phyloP scores from a whole-genome alignment of 2,113 vertebrate genomes.

The Psilopsiagon aymara region DNA sequence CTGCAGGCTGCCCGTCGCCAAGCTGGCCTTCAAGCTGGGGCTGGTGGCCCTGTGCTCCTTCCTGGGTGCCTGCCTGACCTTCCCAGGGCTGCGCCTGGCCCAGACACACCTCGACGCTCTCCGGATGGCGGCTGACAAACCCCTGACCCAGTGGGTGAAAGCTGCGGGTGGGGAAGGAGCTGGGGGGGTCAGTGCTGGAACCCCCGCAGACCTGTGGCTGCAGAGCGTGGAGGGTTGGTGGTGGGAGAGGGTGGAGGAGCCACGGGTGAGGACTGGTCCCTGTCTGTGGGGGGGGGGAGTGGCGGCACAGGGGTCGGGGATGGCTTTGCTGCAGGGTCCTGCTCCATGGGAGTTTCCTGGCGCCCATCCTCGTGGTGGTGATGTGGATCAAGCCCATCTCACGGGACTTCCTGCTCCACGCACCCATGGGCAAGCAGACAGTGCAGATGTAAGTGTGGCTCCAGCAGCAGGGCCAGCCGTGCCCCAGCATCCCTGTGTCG shows the following conservation, averaged over 20 bases:
- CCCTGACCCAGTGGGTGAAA: constrained; percentile 82
- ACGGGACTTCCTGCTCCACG: constrained; percentile 87
- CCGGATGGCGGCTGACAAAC: constrained; percentile 79
- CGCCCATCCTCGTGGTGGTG: constrained; percentile 85
- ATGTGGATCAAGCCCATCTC: constrained; percentile 92
- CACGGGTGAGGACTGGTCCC: background rate
- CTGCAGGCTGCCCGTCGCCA: constrained; percentile 84
- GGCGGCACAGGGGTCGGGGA: background rate
- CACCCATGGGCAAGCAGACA: constrained; percentile 81
- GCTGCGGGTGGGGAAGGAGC: background rate
- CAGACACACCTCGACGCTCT: constrained; percentile 93
- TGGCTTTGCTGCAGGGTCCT: constrained; percentile 73
- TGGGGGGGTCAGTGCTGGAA: background rate
- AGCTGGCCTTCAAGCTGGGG: constrained; percentile 83
- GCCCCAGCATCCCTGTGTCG: background rate
- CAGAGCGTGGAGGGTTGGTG: background rate
- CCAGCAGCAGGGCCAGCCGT: accelerated
- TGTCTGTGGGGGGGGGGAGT: accelerated
- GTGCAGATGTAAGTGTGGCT: constrained; percentile 81
- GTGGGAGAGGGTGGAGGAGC: background rate
- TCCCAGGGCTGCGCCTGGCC: constrained; percentile 92
- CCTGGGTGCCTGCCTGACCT: constrained; percentile 89
- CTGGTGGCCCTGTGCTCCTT: constrained; percentile 86
- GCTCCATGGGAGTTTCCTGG: constrained; percentile 88
- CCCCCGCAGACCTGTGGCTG: background rate